These are phyloP conservation scores for Stichodactyla helianthus DNA, from an alignment of 64 coral and sea anemone genomes.

Conservation along the genomic window DNA sequence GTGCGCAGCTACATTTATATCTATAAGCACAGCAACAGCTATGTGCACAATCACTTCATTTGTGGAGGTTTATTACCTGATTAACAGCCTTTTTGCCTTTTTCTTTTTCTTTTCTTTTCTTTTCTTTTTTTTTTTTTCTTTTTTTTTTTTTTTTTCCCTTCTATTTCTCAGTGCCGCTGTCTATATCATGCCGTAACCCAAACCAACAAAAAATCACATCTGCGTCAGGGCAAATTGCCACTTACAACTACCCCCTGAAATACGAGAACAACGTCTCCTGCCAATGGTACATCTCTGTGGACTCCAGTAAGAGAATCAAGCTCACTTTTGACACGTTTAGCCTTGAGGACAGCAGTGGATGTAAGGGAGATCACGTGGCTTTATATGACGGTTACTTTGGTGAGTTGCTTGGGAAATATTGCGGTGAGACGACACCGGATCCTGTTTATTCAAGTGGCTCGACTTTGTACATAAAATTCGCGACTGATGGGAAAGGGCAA, in stretches of 20 bases:
- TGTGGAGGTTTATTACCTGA: too few species aligned
- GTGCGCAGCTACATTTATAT: too few species aligned
- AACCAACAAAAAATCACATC: neutral
- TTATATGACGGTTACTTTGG: neutral
- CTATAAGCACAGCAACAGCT: too few species aligned
- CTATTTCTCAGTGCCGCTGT: conserved; percentile 16
- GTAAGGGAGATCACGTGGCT: conserved; percentile 16
- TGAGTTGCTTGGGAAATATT: conserved; percentile 17
- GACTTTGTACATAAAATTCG: neutral
- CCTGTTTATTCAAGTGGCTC: neutral
- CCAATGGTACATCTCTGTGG: neutral
- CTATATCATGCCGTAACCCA: neutral
- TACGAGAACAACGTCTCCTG: conserved; percentile 9
- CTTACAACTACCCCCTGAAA: conserved; percentile 35
- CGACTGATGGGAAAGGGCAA: neutral
- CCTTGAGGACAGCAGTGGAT: neutral
- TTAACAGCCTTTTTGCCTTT: too few species aligned
- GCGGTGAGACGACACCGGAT: conserved; percentile 21
- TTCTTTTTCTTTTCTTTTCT: too few species aligned
- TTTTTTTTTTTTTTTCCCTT: too few species aligned
- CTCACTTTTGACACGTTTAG: conserved; percentile 45
- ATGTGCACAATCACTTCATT: too few species aligned
- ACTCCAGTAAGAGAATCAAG: neutral
- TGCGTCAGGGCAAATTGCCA: conserved; percentile 1
- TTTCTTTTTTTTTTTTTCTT: too few species aligned